Evolutionary conservation across 2,888 invertebrate genomes (phyloP), one percentile per base, ranked within the genome.

Genomic region (Boloria euphrosyne): DNA sequence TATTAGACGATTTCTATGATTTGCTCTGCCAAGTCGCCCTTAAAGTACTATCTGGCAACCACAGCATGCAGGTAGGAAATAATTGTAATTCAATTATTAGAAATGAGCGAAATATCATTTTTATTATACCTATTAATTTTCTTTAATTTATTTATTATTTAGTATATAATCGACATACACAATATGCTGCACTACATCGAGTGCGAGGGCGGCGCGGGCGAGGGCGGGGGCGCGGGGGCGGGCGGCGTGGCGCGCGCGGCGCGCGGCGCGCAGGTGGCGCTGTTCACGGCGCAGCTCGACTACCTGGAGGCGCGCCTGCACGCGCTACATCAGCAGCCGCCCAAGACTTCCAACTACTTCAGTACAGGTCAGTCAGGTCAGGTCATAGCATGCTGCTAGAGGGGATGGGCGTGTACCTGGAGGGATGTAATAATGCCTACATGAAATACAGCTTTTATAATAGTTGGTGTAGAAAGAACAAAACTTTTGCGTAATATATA

Each of bases 91-190:
- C 10, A 18, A 27, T 22, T n/a, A n/a, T n/a, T 13, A 4, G 2
- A 13, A 52, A 38, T 38, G 10, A 38, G 7, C 7, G 10, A 38
- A 10, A 10, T 38, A 38, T 10, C 7, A 10, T 38, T 38, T 38
- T 38, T n/a, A n/a, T n/a, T n/a, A n/a, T n/a, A n/a, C n/a, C n/a
- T n/a, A n/a, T 22, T 22, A 22, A 22, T 22, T 22, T 22, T 22
- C 3, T 22, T 22, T 22, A 1, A 22, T 22, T n/a, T n/a, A n/a
- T n/a, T n/a, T 22, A 22, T 22, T 22, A 14, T 5, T 2, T 78
- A 93, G 93, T 85, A 86, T 43, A 82, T 94, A 53, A 82, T 89
- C 31, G 94, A 95, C 74, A 82, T 94, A 46, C 93, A 94, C 79
- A 83, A 93, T 74, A 87, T 93, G 79, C 82, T 95, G 71, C 90